Conservation (phyloP, 2,113 vertebrate species). For the Hydropotes inermis region DNA sequence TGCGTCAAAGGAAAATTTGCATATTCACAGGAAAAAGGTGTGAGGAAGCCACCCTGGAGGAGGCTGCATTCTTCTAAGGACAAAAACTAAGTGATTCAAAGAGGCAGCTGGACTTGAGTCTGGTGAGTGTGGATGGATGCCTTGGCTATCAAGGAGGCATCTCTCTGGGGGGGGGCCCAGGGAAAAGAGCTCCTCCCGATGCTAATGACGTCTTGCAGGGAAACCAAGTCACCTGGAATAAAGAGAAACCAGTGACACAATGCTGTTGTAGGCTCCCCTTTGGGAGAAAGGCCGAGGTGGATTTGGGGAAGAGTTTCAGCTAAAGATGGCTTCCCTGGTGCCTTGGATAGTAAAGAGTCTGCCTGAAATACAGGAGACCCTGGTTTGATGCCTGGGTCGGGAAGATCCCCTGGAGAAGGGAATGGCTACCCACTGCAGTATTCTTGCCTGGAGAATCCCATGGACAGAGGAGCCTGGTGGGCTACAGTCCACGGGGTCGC, state of each 20-base stretch:
- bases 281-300: not conserved
- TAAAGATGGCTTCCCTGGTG: not conserved
- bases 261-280: too few relatives aligned
- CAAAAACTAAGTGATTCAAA: not conserved
- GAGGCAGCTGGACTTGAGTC: not conserved
- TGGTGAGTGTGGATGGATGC: not conserved
- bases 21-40: not conserved
- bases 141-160: not conserved
- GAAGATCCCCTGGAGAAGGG: not conserved
- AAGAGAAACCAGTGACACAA: fast-evolving
- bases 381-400: not conserved
- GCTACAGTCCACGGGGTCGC: not conserved
- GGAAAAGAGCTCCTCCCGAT: not conserved
- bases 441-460: not conserved
- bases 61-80: not conserved
- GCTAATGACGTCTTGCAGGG: fast-evolving
- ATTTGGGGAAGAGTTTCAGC: not conserved
- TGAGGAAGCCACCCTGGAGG: fast-evolving
- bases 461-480: not conserved
- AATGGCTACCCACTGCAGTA: not conserved
- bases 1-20: slow-evolving; percentile 79
- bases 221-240: not conserved
- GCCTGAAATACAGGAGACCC: not conserved
- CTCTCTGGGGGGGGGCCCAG: not conserved
- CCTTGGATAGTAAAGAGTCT: not conserved